These are phyloP conservation scores for Himalopsyche phryganea DNA, from an alignment of 1,140 invertebrate genomes.

Conservation along the genomic window DNA sequence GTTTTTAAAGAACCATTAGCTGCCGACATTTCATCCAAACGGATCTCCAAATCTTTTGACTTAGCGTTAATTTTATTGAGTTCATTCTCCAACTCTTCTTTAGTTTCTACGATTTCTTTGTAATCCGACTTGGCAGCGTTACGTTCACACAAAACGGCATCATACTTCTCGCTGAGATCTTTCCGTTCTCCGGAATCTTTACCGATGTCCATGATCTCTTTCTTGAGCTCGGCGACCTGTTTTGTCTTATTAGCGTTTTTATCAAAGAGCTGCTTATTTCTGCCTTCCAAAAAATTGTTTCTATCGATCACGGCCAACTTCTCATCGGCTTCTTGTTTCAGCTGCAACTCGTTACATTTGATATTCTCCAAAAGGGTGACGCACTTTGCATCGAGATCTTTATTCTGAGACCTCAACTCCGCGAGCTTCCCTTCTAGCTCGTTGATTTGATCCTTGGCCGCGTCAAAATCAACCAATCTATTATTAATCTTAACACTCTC, in stretches of 20 bases:
- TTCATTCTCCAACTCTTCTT: constrained; percentile 26
- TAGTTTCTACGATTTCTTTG: constrained; percentile 23
- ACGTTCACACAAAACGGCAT: constrained; percentile 28
- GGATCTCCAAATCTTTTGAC: constrained; percentile 6
- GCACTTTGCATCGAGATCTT: constrained; percentile 40
- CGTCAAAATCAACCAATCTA: constrained; percentile 42
- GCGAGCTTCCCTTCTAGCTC: constrained; percentile 40
- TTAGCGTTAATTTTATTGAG: constrained; percentile 18
- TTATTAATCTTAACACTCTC: constrained; percentile 40
- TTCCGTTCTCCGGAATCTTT: constrained; percentile 31
- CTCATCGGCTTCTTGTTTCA: constrained; percentile 52
- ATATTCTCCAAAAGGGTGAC: constrained; percentile 45
- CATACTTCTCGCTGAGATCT: constrained; percentile 12
- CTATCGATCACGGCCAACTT: constrained; percentile 51
- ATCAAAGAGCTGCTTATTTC: constrained; percentile 44
- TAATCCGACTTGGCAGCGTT: constrained; percentile 36
- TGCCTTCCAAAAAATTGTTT: constrained; percentile 48
- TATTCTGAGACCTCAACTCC: constrained; percentile 38
- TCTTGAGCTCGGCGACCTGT: constrained; percentile 43
- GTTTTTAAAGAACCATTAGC: constrained; percentile 22
- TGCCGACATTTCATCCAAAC: constrained; percentile 11
- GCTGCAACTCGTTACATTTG: constrained; percentile 47
- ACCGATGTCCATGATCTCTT: constrained; percentile 37
- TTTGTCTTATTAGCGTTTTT: constrained; percentile 46
- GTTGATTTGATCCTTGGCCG: constrained; percentile 39